phyloP scores from a whole-genome alignment of 2,797 vertebrate species.

The Gambusia yucatana region DNA sequence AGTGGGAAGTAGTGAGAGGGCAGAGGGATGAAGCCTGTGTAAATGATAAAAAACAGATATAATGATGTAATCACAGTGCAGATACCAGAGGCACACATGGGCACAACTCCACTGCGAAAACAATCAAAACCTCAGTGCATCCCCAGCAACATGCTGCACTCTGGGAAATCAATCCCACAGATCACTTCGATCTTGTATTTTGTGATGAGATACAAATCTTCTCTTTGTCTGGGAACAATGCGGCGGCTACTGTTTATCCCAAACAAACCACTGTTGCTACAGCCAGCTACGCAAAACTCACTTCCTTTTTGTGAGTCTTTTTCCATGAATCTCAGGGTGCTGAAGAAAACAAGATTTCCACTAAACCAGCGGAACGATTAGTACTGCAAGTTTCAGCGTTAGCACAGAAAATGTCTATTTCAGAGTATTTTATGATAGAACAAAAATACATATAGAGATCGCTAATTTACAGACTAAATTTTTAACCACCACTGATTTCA shows the following conservation, averaged over 20 bases:
- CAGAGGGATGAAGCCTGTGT: constrained; percentile 14
- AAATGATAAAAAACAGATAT: constrained; percentile 50
- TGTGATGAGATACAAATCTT: constrained; percentile 6
- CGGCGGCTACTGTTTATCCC: constrained; percentile 15
- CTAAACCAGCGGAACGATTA: neutral
- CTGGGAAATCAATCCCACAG: neutral
- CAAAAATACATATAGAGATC: neutral
- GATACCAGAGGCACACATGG: constrained; percentile 42
- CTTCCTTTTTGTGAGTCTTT: constrained; percentile 43
- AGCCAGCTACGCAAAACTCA: constrained; percentile 39
- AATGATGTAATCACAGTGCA: constrained; percentile 50
- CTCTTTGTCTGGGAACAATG: constrained; percentile 15
- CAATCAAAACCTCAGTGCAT: constrained; percentile 17
- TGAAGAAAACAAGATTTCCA: constrained; percentile 17
- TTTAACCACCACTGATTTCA: neutral
- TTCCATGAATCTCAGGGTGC: constrained; percentile 26
- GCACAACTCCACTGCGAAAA: constrained; percentile 29
- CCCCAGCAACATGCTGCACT: neutral
- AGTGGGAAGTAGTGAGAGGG: constrained; percentile 20
- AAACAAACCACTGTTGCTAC: constrained; percentile 45
- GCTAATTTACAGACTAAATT: neutral
- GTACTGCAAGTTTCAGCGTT: neutral
- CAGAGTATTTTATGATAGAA: neutral
- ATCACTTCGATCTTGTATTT: constrained; percentile 5
- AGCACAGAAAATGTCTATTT: neutral